Base-by-base conservation (phyloP, 1,140 invertebrate species). In the Magallana ariakensis region DNA sequence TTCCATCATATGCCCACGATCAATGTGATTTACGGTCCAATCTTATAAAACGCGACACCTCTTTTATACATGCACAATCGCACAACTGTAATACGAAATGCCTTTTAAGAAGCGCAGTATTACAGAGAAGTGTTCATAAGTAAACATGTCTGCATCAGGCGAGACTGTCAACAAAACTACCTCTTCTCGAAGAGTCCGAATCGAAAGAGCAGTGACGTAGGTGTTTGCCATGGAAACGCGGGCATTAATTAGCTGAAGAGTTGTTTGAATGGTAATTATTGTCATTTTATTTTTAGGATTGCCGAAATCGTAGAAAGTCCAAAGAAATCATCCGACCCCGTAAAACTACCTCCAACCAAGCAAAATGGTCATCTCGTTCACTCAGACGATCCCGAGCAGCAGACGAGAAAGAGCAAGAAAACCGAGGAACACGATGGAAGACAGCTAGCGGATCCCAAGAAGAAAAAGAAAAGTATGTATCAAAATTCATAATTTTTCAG, bases 261-360 rank as follows among this genome's bases (percentile, higher is more conserved):
- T 46, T 46, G 33, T 46, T 46, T 46, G 33, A 46, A 46, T 46
- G 5, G 33, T 46, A 46, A 46, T 46, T 4, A 46, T 46, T 46
- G 33, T 46, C 33, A 46, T 46, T 46, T 26, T 75, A 13, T 75
- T 75, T 75, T 75, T 8, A 75, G 66, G 66, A 75, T 75, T 75
- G 66, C 66, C 33, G 66, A 75, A 33, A 75, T 75, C 22, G 66
- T 26, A 75, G 66, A 75, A 75, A 75, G 19, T 75, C 66, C 19
- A 11, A 75, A 75, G 15, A 75, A 75, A 26, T 46, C 33, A 46
- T 33, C 66, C 22, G 66, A 75, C 66, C 19, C 66, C 1, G 66
- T 75, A 26, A 75, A 75, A 75, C 88, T 88, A 57, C 88, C 88
- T 58, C 80, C 80, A 11, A 75, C 46, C 15, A 89, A 90, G 80